These are phyloP conservation scores for Microcebus jonahi DNA, from an alignment of 2,113 vertebrate species.

Conservation along the genomic window DNA sequence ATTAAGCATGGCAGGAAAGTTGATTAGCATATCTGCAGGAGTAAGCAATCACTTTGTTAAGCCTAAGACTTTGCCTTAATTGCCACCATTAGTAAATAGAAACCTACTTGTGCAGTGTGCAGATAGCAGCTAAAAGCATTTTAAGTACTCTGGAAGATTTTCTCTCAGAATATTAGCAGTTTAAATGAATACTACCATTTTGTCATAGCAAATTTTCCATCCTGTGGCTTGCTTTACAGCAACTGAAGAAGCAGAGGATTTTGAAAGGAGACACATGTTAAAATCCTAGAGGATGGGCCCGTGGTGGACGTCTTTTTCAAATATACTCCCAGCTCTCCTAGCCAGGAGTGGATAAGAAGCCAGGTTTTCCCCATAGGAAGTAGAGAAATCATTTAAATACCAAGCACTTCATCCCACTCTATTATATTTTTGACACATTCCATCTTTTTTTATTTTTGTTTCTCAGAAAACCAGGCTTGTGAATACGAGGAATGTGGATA, in stretches of 20 bases:
- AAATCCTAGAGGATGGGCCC: neutral
- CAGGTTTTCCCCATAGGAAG: neutral
- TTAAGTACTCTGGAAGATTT: neutral
- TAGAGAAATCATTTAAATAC: neutral
- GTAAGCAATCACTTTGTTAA: neutral
- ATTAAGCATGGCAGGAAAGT: neutral
- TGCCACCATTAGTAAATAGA: neutral
- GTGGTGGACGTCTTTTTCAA: neutral
- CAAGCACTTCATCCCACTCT: neutral
- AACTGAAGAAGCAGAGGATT: neutral
- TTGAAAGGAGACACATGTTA: neutral
- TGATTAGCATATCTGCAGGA: neutral
- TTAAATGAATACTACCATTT: neutral
- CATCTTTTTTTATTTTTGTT: slow-evolving; percentile 19
- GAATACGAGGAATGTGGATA: neutral
- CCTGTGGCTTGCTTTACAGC: neutral
- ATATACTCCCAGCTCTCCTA: neutral
- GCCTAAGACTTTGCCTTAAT: neutral
- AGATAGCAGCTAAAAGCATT: neutral
- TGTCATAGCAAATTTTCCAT: neutral
- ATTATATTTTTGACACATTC: slow-evolving; percentile 26
- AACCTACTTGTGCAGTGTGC: neutral
- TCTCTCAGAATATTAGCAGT: neutral
- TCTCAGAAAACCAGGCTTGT: neutral
- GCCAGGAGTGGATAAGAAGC: neutral